A percentile compares a stretch with the other conserved stretches of the same genome.
Conservation (phyloP, 2,113 vertebrate species). For the Arothron firmamentum region DNA sequence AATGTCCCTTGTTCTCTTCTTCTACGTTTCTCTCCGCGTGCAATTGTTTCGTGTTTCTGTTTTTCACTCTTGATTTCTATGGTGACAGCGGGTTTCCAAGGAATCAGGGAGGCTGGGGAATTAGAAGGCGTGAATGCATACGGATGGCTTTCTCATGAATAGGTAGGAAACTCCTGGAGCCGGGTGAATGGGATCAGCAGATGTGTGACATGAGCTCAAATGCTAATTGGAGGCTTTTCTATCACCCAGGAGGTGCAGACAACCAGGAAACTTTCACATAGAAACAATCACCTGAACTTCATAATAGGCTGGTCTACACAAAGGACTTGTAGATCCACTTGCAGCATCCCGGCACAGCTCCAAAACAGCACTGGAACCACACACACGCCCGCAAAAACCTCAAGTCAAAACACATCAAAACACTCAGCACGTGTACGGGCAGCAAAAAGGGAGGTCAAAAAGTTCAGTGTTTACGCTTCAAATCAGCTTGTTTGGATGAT, state of each 20-base stretch:
- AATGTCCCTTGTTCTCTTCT: slow-evolving; percentile 45
- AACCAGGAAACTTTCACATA: slow-evolving; percentile 32
- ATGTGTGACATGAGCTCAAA: slow-evolving; percentile 70
- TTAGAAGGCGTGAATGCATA: slow-evolving; percentile 73
- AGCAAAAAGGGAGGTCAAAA: slow-evolving; percentile 34
- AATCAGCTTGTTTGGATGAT: slow-evolving; percentile 49
- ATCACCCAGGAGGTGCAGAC: slow-evolving; percentile 47
- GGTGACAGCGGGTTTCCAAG: slow-evolving; percentile 75
- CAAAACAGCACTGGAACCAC: slow-evolving; percentile 34
- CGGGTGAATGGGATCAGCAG: slow-evolving; percentile 72
- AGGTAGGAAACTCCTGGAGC: slow-evolving; percentile 76
- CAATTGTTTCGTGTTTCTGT: slow-evolving; percentile 76
- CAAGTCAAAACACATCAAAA: slow-evolving; percentile 68
- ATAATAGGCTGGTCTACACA: slow-evolving; percentile 6
- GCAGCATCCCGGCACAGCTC: slow-evolving; percentile 39
- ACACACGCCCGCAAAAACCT: slow-evolving; percentile 34
- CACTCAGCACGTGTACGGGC: slow-evolving; percentile 30
- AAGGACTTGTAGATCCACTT: slow-evolving; percentile 29
- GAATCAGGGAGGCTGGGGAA: slow-evolving; percentile 76
- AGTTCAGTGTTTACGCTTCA: slow-evolving; percentile 53
- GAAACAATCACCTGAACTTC: slow-evolving; percentile 19
- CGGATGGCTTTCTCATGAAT: slow-evolving; percentile 78
- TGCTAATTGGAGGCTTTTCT: slow-evolving; percentile 68
- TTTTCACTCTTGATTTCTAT: slow-evolving; percentile 75
- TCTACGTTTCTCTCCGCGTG: slow-evolving; percentile 38